phyloP scores from a whole-genome alignment of 2,797 vertebrate genomes.

The Neomorphus geoffroyi region DNA sequence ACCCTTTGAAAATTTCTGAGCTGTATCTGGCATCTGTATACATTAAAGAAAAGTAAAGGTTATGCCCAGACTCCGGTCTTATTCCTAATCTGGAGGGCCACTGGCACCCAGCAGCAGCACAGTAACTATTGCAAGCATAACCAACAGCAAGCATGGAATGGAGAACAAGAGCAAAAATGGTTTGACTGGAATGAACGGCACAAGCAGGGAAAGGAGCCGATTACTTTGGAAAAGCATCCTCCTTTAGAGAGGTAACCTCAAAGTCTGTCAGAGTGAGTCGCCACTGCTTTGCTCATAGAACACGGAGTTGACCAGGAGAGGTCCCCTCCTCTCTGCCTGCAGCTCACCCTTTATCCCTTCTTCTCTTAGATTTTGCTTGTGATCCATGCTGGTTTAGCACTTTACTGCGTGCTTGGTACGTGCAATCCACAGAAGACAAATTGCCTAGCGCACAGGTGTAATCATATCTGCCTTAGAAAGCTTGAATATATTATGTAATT shows the following conservation, averaged over 20 bases:
- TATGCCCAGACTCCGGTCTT: neutral
- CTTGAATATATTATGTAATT: neutral
- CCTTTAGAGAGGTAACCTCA: neutral
- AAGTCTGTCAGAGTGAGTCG: neutral
- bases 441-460: neutral
- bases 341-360: neutral
- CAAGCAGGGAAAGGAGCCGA: neutral
- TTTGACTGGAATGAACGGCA: neutral
- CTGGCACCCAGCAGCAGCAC: neutral
- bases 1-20: neutral
- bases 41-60: neutral
- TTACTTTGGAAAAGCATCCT: neutral
- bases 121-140: no score
- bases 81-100: neutral
- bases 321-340: neutral
- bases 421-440: neutral
- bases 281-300: neutral
- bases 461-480: neutral
- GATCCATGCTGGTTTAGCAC: neutral
- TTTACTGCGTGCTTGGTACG: neutral
- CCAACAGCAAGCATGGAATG: fast-evolving
- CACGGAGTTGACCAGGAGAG: neutral
- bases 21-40: neutral
- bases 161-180: neutral
- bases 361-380: neutral